Evolutionary conservation across 2,888 invertebrate genomes (phyloP), one percentile per base, ranked within the genome.

Genomic region (Melikaiella ostensackeni): DNA sequence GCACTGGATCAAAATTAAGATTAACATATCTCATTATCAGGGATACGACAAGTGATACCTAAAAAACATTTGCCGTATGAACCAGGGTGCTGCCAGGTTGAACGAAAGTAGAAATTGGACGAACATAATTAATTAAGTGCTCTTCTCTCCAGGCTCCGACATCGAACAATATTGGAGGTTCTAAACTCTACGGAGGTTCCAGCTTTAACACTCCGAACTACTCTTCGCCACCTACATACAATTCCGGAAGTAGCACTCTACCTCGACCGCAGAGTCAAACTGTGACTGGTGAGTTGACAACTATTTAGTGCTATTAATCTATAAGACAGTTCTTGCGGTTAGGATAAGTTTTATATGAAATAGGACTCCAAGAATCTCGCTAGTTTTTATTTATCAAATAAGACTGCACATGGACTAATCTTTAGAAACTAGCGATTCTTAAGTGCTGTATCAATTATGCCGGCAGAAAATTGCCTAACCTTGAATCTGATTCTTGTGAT

Each of bases 141-240:
- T 33, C 30, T 70, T 50, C 62, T 83, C 79, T 80, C 8, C 80
- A 91, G 90, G 86, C 88, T 79, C 87, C 90, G 75, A 74, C 87
- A 79, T 81, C 89, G 64, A 90, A 89, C 83, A 90, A 84, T 84
- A 82, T 89, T 76, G 86, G 89, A 78, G 90, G 89, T 63, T 89
- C 91, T 21, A 91, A 91, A 76, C 90, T 91, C 7, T 91, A 90
- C 79, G 88, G 91, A 74, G 89, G 90, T 78, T 88, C 90, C 78
- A 88, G 84, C 79, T 79, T 83, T 79, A 77, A 86, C 33, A 86
- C 88, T 73, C 84, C 88, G 77, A 88, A 85, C 81, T 85, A 87
- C 63, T 85, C 88, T 33, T 84, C 89, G 38, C 85, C 89, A 42
- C 85, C 89, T 63, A 80, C 86, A 61, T 79, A 84, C 78, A 90